A percentile compares a stretch with the other conserved stretches of the same genome.
Conservation (phyloP, 2,888 invertebrate species). For the Diogma glabrata region DNA sequence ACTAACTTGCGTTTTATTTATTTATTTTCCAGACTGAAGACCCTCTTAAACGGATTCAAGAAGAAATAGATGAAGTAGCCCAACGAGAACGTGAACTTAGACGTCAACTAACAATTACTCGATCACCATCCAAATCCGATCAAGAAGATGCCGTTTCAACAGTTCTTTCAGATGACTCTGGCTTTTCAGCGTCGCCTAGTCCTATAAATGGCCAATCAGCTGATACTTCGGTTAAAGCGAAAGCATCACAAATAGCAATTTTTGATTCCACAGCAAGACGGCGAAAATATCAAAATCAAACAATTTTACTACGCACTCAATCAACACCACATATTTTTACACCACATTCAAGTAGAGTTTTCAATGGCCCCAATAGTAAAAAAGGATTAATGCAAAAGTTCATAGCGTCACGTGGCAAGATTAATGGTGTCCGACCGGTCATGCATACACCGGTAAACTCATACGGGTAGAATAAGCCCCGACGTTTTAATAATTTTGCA, state of each 20-base stretch:
- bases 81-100: conserved; percentile 71
- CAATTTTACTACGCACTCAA: conserved; percentile 29
- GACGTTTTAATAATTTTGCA: no score
- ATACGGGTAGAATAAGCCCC: no score
- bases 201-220: conserved; percentile 27
- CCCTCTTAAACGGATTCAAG: conserved; percentile 71
- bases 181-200: conserved; percentile 35
- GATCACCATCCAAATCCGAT: conserved; percentile 31
- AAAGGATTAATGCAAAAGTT: conserved; percentile 80
- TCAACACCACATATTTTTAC: conserved; percentile 29
- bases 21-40: conserved; percentile 46
- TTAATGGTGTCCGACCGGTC: no score
- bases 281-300: conserved; percentile 34
- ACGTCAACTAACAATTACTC: conserved; percentile 34
- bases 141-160: conserved; percentile 23
- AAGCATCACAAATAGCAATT: no score
- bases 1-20: not conserved
- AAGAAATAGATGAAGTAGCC: conserved; percentile 78
- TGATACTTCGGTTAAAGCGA: no score
- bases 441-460: no score
- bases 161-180: conserved; percentile 34
- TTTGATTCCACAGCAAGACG: conserved; percentile 29
- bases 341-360: conserved; percentile 39
- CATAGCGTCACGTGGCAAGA: conserved; percentile 65
- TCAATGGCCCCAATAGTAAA: conserved; percentile 51